Evolutionary conservation across 1,140 invertebrate genomes (phyloP), one percentile per base, ranked within the genome.

Genomic region (Bombus affinis): DNA sequence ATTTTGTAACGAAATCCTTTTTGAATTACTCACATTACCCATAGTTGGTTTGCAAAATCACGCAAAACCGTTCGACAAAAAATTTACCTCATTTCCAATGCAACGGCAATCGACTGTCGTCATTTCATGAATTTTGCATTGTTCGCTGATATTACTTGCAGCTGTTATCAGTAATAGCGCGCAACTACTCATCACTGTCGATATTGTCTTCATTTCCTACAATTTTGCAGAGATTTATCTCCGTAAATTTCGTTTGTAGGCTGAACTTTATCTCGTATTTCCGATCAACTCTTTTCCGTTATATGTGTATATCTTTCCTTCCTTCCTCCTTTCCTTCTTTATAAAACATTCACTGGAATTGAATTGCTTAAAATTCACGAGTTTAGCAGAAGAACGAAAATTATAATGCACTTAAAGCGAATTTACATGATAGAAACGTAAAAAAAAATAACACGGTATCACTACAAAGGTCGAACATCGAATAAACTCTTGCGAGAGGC

Each of bases 51-150:
- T 15, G 15, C n/a, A 18, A 22, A 22, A 53, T 53, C 15, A 53
- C 6, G 5, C 5, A 22, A 53, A 57, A 44, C 57, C 6, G 28
- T 42, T 15, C 0, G 3, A 32, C 5, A 15, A 2, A 25, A 57
- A 9, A 53, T 81, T 76, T 86, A 93, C 93, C 90, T 92, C 90
- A 44, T 88, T 90, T 53, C 87, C 87, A n/a, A 77, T 74, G 37
- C 92, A 93, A 10, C 68, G 81, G 70, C 93, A 93, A 18, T 28
- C 85, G 2, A 93, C 80, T 28, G 39, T 42, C 5, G 32, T 86
- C 57, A 72, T 75, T 72, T 92, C 84, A 62, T 88, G 32, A 73
- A 91, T 78, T 42, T 79, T 70, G 47, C 92, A 93, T 84, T 89
- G 86, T 79, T 91, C 78, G 75, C 71, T 88, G 53, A 92, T 90